Conservation (phyloP, 2,113 vertebrate species). For the Sclerurus mexicanus region DNA sequence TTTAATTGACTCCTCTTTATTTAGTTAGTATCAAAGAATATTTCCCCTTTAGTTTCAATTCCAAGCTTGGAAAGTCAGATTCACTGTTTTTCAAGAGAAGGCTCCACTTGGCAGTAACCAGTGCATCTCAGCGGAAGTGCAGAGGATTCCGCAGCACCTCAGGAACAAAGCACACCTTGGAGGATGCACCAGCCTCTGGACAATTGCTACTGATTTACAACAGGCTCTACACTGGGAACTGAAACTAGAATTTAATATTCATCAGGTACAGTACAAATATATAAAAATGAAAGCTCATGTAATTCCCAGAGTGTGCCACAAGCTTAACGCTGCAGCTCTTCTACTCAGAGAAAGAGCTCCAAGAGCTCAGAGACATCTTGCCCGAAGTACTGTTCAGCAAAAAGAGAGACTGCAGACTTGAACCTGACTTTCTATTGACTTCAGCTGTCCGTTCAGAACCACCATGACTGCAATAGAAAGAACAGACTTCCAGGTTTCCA, state of each 20-base stretch:
- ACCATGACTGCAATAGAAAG: accelerated
- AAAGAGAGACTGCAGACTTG: neutral
- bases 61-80: neutral
- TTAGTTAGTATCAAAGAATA: neutral
- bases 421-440: neutral
- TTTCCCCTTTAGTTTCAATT: neutral
- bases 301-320: neutral
- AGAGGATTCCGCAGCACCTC: neutral
- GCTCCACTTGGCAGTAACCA: neutral
- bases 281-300: neutral
- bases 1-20: neutral
- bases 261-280: neutral
- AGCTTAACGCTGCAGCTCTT: neutral
- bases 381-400: neutral
- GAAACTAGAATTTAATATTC: neutral
- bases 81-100: neutral
- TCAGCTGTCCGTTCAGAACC: neutral
- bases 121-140: neutral
- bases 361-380: neutral
- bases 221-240: neutral
- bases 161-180: neutral
- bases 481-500: neutral
- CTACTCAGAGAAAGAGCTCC: neutral
- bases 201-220: neutral
- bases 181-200: neutral